Conservation (phyloP, 2,888 invertebrate genomes). For the Agapetus fuscipes region DNA sequence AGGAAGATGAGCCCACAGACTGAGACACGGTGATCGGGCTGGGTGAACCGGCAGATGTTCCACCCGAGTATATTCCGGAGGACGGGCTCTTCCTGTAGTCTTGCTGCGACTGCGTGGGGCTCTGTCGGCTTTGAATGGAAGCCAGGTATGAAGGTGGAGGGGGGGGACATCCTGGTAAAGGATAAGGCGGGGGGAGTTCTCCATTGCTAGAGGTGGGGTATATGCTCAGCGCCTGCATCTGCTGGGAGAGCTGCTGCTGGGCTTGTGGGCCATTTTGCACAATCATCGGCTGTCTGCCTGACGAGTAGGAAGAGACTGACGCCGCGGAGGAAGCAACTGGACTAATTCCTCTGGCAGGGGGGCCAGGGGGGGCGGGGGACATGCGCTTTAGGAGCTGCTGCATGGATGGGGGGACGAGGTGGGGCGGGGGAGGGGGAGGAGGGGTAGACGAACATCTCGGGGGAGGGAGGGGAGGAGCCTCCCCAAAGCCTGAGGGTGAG, state of each 20-base stretch:
- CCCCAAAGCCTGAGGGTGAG: constrained; percentile 54
- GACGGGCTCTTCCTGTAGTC: constrained; percentile 80
- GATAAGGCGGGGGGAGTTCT: constrained; percentile 61
- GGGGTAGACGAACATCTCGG: constrained; percentile 62
- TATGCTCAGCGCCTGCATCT: constrained; percentile 77
- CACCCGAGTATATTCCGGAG: constrained; percentile 77
- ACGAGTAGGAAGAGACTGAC: constrained; percentile 35
- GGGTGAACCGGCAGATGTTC: constrained; percentile 74
- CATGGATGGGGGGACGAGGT: constrained; percentile 54
- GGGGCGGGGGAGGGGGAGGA: constrained; percentile 59
- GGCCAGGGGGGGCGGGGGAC: constrained; percentile 52
- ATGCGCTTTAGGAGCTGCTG: constrained; percentile 51
- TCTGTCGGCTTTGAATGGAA: constrained; percentile 79
- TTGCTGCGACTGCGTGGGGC: constrained; percentile 69
- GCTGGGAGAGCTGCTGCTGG: constrained; percentile 79
- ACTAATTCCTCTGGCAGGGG: constrained; percentile 60
- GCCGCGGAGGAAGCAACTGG: constrained; percentile 51
- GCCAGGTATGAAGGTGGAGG: constrained; percentile 80
- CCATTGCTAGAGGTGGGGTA: constrained; percentile 55
- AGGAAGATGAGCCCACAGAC: constrained; percentile 50
- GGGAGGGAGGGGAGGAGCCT: constrained; percentile 67
- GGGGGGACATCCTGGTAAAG: constrained; percentile 54
- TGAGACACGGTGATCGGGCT: constrained; percentile 68
- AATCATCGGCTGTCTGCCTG: constrained; percentile 60
- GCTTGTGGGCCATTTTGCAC: constrained; percentile 72